A percentile compares a stretch with the other conserved stretches of the same genome.
These are phyloP conservation scores for Pan troglodytes DNA, from an alignment of 2,113 vertebrate genomes.

Conservation along the genomic window NHGRI_mPanTro3-v2.1_pri NC_072402.2:68613001-68613500, in stretches of 20 bases:
- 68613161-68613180: slow-evolving; percentile 34
- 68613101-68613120: neutral
- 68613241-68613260: neutral
- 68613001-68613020: neutral
- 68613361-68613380: slow-evolving; percentile 95
- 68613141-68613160: neutral
- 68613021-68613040: neutral
- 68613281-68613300: slow-evolving; percentile 34
- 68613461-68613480: neutral
- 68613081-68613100: neutral
- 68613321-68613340: slow-evolving; percentile 83
- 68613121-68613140: neutral
- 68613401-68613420: slow-evolving; percentile 95
- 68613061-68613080: neutral
- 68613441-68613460: slow-evolving; percentile 91
- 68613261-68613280: slow-evolving; percentile 40
- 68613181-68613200: slow-evolving; percentile 6
- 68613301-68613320: slow-evolving; percentile 47
- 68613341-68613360: slow-evolving; percentile 92
- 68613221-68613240: neutral
- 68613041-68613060: neutral
- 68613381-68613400: slow-evolving; percentile 94
- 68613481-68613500: slow-evolving; percentile 27
- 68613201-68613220: neutral
- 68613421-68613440: slow-evolving; percentile 93